A percentile compares a stretch with the other conserved stretches of the same genome.
Conservation (phyloP, 2,797 vertebrate genomes). For the Acanthopagrus latus region DNA sequence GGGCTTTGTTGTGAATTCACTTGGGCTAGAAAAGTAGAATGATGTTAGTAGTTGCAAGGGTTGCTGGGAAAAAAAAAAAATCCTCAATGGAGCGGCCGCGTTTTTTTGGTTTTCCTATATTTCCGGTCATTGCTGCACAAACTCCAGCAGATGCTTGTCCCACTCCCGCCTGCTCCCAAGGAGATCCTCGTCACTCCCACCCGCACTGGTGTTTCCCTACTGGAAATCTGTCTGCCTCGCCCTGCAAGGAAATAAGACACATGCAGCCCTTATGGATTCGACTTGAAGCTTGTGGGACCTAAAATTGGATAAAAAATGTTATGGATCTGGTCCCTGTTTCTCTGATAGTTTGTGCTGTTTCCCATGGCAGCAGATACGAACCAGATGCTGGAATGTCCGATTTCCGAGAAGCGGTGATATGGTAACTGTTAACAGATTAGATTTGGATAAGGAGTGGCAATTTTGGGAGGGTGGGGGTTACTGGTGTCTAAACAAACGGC, state of each 20-base stretch:
- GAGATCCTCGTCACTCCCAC: conserved; percentile 32
- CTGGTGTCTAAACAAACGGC: conserved; percentile 2
- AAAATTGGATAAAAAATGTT: conserved; percentile 53
- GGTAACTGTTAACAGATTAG: conserved; percentile 47
- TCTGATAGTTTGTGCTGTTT: conserved; percentile 52
- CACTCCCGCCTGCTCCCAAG: conserved; percentile 8
- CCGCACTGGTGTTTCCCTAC: conserved; percentile 18
- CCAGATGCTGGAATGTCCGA: conserved; percentile 65
- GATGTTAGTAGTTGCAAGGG: background rate
- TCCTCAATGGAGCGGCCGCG: background rate
- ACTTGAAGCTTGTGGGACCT: conserved; percentile 30
- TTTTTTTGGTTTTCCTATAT: background rate
- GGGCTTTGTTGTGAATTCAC: background rate
- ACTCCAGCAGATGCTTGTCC: conserved; percentile 39
- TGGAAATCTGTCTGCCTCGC: conserved; percentile 34
- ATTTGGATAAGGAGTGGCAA: conserved; percentile 16
- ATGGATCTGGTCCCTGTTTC: conserved; percentile 49
- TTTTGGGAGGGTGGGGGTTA: background rate
- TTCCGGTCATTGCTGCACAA: conserved; percentile 9
- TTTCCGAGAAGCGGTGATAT: conserved; percentile 55
- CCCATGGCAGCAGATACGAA: conserved; percentile 68
- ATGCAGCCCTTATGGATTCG: conserved; percentile 37
- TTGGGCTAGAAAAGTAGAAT: background rate
- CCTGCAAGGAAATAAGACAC: conserved; percentile 39
- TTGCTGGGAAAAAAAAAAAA: background rate